phyloP scores from a whole-genome alignment of 2,797 vertebrate genomes.

The Hydrocynus forskahlii region DNA sequence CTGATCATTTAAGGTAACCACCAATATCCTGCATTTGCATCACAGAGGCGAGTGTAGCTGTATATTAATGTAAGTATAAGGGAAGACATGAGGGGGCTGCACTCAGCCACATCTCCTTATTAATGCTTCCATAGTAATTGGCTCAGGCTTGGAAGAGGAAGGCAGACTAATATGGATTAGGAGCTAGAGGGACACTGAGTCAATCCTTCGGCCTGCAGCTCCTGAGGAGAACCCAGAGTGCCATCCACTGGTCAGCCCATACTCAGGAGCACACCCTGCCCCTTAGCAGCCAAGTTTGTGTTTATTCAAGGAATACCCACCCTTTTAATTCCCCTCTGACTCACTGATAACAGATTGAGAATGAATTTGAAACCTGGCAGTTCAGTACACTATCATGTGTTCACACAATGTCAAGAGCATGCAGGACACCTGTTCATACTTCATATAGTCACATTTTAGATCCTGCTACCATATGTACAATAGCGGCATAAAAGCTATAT shows the following conservation, averaged over 20 bases:
- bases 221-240: slow-evolving; percentile 36
- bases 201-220: not conserved
- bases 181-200: not conserved
- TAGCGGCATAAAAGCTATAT: slow-evolving; percentile 7
- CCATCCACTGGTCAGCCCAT: slow-evolving; percentile 25
- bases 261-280: not conserved
- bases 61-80: not conserved
- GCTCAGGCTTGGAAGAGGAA: slow-evolving; percentile 24
- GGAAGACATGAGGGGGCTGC: slow-evolving; percentile 35
- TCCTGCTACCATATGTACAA: not conserved
- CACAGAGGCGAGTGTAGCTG: not conserved
- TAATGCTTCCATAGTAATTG: slow-evolving; percentile 31
- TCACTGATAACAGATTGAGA: not conserved
- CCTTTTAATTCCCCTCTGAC: not conserved
- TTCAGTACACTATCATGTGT: not conserved
- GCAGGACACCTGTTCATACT: not conserved
- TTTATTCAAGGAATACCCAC: not conserved
- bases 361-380: not conserved
- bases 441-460: not conserved
- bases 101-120: not conserved
- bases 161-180: slow-evolving; percentile 44
- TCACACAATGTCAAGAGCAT: not conserved
- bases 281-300: not conserved
- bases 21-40: not conserved
- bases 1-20: not conserved